Conservation (phyloP, 2,113 vertebrate genomes). For the Lanius collurio region DNA sequence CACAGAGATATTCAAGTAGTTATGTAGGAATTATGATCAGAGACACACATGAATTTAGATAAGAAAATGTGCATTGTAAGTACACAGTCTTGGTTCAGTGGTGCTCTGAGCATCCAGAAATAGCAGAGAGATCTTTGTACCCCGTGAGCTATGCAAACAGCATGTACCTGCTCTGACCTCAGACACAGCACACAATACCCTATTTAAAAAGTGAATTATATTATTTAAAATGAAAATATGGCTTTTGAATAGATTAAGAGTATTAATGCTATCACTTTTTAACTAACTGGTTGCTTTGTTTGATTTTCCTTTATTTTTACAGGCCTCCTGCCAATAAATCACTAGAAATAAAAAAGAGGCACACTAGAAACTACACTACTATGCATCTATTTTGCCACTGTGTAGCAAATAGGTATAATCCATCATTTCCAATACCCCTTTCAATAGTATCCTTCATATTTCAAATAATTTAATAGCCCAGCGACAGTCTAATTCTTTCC, state of each 20-base stretch:
- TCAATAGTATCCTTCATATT: conserved; percentile 51
- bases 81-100: not conserved
- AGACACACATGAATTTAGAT: not conserved
- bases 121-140: conserved; percentile 9
- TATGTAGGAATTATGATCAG: conserved; percentile 22
- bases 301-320: conserved; percentile 45
- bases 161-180: conserved; percentile 16
- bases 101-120: conserved; percentile 27
- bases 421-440: conserved; percentile 62
- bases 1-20: not conserved
- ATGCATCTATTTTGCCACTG: conserved; percentile 30
- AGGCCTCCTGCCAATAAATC: conserved; percentile 51
- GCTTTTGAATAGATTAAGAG: not conserved
- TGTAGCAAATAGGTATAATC: conserved; percentile 65
- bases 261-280: conserved; percentile 29
- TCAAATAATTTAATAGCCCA: conserved; percentile 33
- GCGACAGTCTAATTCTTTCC: conserved; percentile 52
- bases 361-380: conserved; percentile 1
- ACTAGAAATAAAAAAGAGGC: conserved; percentile 38
- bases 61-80: not conserved
- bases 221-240: conserved; percentile 31
- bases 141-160: conserved; percentile 35
- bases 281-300: conserved; percentile 30
- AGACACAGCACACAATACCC: not conserved
- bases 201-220: conserved; percentile 1